Conservation (phyloP, 2,113 vertebrate species). For the Dipodomys spectabilis region DNA sequence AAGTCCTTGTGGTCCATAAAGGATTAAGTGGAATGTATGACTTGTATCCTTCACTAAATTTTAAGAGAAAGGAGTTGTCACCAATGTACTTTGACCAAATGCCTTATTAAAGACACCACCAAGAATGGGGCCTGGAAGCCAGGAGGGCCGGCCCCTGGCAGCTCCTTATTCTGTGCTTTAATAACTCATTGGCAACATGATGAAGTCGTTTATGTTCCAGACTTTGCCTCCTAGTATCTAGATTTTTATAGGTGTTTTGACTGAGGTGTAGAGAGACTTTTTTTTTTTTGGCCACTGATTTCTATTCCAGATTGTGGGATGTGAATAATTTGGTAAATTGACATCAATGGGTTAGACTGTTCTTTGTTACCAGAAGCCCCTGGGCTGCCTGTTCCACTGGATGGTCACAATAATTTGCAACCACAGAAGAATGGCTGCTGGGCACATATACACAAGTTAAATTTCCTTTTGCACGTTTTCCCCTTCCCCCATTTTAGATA, state of each 20-base stretch:
- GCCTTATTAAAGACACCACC: conserved; percentile 71
- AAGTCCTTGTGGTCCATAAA: conserved; percentile 44
- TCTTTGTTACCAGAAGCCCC: conserved; percentile 78
- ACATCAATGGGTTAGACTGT: conserved; percentile 80
- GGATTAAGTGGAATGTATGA: conserved; percentile 48
- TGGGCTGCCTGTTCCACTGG: conserved; percentile 76
- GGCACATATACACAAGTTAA: conserved; percentile 73
- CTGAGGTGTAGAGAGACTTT: conserved; percentile 78
- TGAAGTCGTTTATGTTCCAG: conserved; percentile 68
- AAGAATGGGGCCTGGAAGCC: conserved; percentile 57
- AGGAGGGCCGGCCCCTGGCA: conserved; percentile 60
- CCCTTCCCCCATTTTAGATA: conserved; percentile 76
- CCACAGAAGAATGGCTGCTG: conserved; percentile 77
- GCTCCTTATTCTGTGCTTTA: conserved; percentile 68
- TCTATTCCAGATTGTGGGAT: conserved; percentile 76
- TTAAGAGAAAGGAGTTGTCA: conserved; percentile 75
- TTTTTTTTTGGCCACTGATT: conserved; percentile 69
- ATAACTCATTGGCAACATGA: conserved; percentile 80
- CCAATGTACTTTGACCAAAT: conserved; percentile 72
- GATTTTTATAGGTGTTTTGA: conserved; percentile 85
- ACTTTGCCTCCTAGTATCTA: conserved; percentile 73
- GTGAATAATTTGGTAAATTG: conserved; percentile 83
- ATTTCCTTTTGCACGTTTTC: conserved; percentile 72
- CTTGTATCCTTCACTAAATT: conserved; percentile 57
- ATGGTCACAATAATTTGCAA: conserved; percentile 79